phyloP scores from a whole-genome alignment of 2,113 vertebrate species.

The Dromiciops gliroides region DNA sequence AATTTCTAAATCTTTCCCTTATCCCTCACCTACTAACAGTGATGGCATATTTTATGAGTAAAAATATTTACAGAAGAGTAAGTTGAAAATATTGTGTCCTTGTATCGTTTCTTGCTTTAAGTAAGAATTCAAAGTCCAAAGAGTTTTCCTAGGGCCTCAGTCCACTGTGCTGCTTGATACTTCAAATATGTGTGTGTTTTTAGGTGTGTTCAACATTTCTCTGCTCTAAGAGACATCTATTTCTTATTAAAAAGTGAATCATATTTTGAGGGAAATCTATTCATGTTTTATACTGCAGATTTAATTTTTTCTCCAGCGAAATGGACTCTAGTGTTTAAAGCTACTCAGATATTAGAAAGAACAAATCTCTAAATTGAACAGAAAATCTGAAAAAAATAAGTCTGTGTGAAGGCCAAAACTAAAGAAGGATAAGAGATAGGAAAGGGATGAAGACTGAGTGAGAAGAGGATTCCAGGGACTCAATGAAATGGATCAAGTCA shows the following conservation, averaged over 20 bases:
- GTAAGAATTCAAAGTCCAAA: not conserved
- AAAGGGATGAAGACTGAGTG: not conserved
- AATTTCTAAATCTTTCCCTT: not conserved
- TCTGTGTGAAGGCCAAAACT: not conserved
- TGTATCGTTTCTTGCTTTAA: not conserved
- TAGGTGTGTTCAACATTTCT: not conserved
- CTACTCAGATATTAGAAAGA: not conserved
- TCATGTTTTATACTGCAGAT: not conserved
- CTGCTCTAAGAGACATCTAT: not conserved
- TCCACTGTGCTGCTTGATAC: not conserved
- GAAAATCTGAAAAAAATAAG: not conserved
- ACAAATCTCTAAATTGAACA: not conserved
- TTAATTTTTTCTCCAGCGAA: not conserved
- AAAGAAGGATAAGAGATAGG: not conserved
- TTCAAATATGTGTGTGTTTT: not conserved
- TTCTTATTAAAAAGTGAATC: not conserved
- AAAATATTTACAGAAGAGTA: not conserved
- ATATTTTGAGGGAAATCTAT: not conserved
- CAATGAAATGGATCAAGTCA: not conserved
- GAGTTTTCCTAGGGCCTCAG: not conserved
- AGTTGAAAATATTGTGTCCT: constrained; percentile 28
- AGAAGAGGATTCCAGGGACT: not conserved
- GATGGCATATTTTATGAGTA: not conserved
- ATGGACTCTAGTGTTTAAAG: not conserved
- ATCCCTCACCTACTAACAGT: not conserved